Conservation (phyloP, 1,140 invertebrate species). For the Leptinotarsa undecemlineata region DNA sequence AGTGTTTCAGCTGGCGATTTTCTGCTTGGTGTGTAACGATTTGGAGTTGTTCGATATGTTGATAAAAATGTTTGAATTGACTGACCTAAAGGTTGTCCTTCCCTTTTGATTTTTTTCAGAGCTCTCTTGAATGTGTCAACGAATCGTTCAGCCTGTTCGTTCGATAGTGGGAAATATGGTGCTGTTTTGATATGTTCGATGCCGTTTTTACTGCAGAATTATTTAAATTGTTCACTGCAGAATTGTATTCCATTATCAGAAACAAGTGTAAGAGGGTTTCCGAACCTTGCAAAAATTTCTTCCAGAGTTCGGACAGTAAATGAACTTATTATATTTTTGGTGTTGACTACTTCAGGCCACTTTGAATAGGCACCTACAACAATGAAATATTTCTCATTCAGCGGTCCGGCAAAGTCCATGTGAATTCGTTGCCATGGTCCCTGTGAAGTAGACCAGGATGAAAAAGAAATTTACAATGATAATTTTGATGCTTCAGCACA, state of each 20-base stretch:
- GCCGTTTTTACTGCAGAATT: background rate
- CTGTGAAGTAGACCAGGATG: background rate
- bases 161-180: background rate
- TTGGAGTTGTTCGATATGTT: background rate
- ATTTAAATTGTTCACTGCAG: background rate
- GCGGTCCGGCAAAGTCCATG: constrained; percentile 6
- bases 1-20: too few relatives aligned
- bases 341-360: background rate
- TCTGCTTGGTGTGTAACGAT: too few relatives aligned
- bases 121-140: background rate
- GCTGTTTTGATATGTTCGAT: background rate
- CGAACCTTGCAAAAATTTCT: background rate
- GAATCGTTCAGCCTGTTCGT: background rate
- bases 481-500: background rate
- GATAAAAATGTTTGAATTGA: background rate
- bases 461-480: background rate
- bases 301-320: background rate
- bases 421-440: background rate
- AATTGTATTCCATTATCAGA: background rate
- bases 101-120: background rate
- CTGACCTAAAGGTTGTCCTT: background rate
- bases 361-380: constrained; percentile 3
- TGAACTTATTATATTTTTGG: background rate
- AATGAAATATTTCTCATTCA: constrained; percentile 1
- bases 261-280: background rate